Conservation (phyloP, 2,113 vertebrate species). For the Pollimyrus isidori region DNA sequence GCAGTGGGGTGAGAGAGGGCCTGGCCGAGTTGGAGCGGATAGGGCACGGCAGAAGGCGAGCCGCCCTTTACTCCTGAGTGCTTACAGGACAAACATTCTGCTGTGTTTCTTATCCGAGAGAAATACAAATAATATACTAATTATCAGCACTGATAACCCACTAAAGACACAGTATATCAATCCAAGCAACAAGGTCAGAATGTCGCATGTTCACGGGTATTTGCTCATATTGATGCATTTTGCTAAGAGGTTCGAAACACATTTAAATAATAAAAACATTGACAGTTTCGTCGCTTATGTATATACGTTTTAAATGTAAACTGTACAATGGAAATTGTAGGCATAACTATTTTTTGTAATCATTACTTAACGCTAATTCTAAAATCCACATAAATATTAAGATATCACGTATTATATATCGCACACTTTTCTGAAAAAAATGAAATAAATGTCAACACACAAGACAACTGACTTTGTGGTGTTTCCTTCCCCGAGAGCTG, state of each 20-base stretch:
- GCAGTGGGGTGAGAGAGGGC: background rate
- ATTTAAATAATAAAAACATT: background rate
- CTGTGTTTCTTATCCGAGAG: background rate
- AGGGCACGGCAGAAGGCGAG: background rate
- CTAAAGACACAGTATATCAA: background rate
- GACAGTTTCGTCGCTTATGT: background rate
- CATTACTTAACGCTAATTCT: background rate
- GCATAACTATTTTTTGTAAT: background rate
- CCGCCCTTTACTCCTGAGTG: background rate
- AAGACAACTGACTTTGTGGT: conserved; percentile 6
- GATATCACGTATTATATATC: background rate
- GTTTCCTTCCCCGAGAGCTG: conserved; percentile 32
- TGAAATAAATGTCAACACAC: background rate
- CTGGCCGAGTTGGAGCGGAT: background rate
- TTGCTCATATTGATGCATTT: background rate
- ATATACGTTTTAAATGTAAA: background rate
- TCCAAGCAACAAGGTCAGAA: background rate
- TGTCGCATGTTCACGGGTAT: background rate
- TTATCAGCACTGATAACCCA: background rate
- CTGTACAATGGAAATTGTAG: background rate
- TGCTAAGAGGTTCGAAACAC: background rate
- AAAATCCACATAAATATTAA: background rate
- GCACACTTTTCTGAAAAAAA: background rate
- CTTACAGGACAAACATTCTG: background rate
- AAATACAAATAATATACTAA: background rate